Percentiles rank a stretch among this genome's conserved stretches.
These are phyloP conservation scores for Ambastaia sidthimunki DNA, from an alignment of 2,797 vertebrate species.

Conservation along the genomic window DNA sequence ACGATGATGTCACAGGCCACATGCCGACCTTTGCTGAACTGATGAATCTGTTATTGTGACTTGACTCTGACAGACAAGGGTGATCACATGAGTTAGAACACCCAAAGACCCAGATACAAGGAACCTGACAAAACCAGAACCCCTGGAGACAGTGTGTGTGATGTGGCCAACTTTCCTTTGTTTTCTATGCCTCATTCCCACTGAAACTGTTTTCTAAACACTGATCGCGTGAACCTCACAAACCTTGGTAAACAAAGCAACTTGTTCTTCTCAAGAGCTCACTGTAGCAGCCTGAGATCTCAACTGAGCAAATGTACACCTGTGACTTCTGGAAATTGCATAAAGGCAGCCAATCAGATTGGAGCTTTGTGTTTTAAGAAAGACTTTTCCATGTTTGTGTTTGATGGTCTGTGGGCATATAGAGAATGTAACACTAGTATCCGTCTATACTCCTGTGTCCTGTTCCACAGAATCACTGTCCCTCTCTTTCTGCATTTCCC, in stretches of 20 bases:
- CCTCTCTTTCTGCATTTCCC: neutral
- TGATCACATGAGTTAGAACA: conserved; percentile 43
- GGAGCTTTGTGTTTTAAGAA: neutral
- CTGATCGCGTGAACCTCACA: neutral
- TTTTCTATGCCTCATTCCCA: conserved; percentile 25
- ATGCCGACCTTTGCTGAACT: conserved; percentile 16
- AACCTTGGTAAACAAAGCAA: neutral
- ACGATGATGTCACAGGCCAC: conserved; percentile 46
- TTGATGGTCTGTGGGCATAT: neutral
- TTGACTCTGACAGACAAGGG: neutral
- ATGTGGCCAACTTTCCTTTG: conserved; percentile 9
- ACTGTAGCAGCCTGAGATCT: neutral
- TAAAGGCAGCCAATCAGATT: conserved; percentile 24
- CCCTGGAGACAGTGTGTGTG: neutral
- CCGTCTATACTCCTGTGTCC: neutral
- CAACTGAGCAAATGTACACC: conserved; percentile 7
- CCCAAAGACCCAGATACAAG: neutral
- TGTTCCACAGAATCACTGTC: neutral
- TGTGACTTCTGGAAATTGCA: conserved; percentile 2
- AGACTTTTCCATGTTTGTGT: neutral
- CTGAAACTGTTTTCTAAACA: too few species aligned
- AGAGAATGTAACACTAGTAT: too few species aligned
- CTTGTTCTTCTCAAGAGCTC: neutral
- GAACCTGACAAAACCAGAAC: conserved; percentile 2
- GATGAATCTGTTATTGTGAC: conserved; percentile 12